Conservation (phyloP, 2,113 vertebrate genomes). For the Paramormyrops kingsleyae region DNA sequence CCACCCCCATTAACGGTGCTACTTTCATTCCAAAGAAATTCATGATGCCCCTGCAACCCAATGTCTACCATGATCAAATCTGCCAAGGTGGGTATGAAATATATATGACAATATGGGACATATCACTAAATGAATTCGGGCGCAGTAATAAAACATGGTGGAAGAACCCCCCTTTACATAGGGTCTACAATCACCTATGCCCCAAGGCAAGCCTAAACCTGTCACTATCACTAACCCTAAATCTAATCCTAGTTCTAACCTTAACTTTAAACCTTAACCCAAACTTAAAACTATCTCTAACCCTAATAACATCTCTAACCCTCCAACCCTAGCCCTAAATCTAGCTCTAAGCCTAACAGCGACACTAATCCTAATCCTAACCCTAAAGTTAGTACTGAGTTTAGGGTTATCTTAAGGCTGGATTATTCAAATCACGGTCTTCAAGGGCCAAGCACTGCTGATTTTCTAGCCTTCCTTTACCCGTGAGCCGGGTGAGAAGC, state of each 20-base stretch:
- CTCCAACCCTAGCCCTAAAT: background rate
- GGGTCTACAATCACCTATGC: background rate
- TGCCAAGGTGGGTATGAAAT: background rate
- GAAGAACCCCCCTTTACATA: background rate
- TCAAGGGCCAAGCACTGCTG: background rate
- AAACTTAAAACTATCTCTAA: background rate
- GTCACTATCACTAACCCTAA: background rate
- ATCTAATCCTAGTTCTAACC: background rate
- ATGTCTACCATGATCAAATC: background rate
- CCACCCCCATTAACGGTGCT: background rate
- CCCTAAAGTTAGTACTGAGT: background rate
- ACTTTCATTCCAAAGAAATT: background rate
- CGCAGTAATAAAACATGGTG: background rate
- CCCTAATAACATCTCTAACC: background rate
- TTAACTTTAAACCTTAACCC: background rate
- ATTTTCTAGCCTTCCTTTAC: background rate
- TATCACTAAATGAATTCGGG: background rate
- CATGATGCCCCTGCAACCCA: background rate
- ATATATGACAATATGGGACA: background rate
- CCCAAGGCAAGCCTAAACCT: background rate
- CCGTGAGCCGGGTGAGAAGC: background rate
- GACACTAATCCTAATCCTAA: background rate
- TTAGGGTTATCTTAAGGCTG: background rate
- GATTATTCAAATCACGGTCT: background rate
- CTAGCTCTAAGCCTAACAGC: background rate